Evolutionary conservation across 1,140 invertebrate species (phyloP), one percentile per base, ranked within the genome.

Genomic region (Achatina immaculata): DNA sequence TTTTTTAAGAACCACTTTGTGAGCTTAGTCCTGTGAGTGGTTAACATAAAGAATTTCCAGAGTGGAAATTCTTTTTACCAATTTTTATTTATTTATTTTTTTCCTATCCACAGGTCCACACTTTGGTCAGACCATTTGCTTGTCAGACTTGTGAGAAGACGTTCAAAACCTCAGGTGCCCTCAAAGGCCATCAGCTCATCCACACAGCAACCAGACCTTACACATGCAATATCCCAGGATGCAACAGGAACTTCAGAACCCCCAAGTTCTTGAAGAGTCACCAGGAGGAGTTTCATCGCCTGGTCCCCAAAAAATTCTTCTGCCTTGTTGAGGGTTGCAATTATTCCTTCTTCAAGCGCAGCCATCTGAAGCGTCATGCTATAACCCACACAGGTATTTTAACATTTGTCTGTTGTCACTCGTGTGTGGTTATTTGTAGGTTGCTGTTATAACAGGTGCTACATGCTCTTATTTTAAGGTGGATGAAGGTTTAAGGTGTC

Each of bases 111-210:
- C 65, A 80, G 78, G 78, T 80, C 24, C 78, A 80, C 40, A 80
- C 78, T 16, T 48, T 74, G 62, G 76, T 51, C n/a, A 88, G 91
- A 80, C 91, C 91, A 11, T 91, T 89, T 82, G 84, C 86, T 34
- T 92, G 92, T 81, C 77, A 80, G 42, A 85, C 87, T n/a, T 92
- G 92, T 83, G 86, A 86, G 48, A 92, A 92, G 84, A 86, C 89
- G 14, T 92, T 92, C 86, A 92, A 86, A 83, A 84, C 87, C 42
- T 65, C 77, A 71, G 78, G 81, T 43, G 84, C 84, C 51, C 83
- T 89, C 71, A 82, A 82, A 51, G 83, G 83, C 34, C 88, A 89
- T 69, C 65, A 81, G 43, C 82, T 83, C 1, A 84, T 84, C 43
- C 88, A 89, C 71, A 80, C 84, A 45, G 69, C 84, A n/a, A 68